These are phyloP conservation scores for Cyanoderma ruficeps DNA, from an alignment of 2,113 vertebrate genomes.

Conservation along the genomic window DNA sequence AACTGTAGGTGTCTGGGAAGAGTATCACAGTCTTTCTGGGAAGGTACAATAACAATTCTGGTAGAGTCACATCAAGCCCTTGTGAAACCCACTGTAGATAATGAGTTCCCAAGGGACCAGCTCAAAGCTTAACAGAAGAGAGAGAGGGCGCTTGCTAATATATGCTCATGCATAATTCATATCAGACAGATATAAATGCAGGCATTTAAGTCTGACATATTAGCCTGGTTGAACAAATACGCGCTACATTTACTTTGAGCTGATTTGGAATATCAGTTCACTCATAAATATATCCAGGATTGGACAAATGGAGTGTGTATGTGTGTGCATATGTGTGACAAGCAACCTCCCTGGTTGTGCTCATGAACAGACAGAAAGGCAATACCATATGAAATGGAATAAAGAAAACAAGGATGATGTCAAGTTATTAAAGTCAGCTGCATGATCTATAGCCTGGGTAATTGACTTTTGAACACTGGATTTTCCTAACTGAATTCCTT, in stretches of 20 bases:
- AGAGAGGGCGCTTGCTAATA: neutral
- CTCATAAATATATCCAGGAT: neutral
- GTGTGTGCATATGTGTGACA: neutral
- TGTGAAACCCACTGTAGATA: conserved; percentile 25
- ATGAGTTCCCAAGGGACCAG: conserved; percentile 30
- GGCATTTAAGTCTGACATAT: neutral
- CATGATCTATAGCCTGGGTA: neutral
- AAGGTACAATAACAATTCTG: conserved; percentile 34
- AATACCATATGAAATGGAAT: accelerated
- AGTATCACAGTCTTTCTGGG: conserved; percentile 31
- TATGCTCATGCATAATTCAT: conserved; percentile 44
- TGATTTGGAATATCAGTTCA: neutral
- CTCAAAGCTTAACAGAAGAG: neutral
- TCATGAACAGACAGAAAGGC: neutral
- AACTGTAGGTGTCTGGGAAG: neutral
- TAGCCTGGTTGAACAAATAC: neutral
- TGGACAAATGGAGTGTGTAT: neutral
- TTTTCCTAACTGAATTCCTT: neutral
- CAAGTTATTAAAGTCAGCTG: neutral
- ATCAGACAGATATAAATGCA: neutral
- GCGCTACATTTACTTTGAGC: neutral
- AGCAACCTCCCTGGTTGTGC: neutral
- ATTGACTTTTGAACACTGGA: neutral
- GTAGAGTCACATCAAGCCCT: neutral
- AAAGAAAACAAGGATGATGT: neutral